Evolutionary conservation across 2,797 vertebrate genomes (phyloP), one percentile per base, ranked within the genome.

Genomic region (Sorex maritimensis): DNA sequence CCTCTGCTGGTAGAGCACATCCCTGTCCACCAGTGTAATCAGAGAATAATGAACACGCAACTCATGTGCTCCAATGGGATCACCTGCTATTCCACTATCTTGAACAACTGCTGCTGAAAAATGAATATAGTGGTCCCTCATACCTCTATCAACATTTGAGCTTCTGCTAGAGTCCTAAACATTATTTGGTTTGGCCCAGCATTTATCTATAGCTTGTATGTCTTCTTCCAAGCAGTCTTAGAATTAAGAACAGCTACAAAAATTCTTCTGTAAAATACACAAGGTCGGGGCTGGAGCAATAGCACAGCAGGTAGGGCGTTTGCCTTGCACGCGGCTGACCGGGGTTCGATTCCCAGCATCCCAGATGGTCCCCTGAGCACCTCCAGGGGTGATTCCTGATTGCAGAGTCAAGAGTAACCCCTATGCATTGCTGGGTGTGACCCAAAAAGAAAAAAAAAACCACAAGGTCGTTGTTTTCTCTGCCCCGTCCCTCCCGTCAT

Each of bases 61-160:
- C 6, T 55, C 30, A 81, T 78, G 0, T 30, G 23, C 55, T 79
- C 7, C 21, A 38, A 58, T 34, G 73, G 72, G 79, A 88, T 38
- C 46, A 41, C 19, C 30, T 77, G 14, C 52, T 41, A 15, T n/a
- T 15, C 19, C 58, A 9, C 6, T 38, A 58, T 72, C 17, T 88
- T 46, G 44, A 86, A 90, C 71, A 1, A 75, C 55, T 26, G 83
- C 23, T 46, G 15, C 52, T 92, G 13, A 49, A 63, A 86, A 77
- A 44, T 38, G 91, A 92, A 93, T 75, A 26, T 90, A 87, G 68
- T 2, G 49, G 49, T 14, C 28, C 58, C 21, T 41, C 44, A 72
- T 52, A 49, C 46, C 52, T 81, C 2, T 7, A 52, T 71, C 10
- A 68, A 71, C 1, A 28, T 74, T 92, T 28, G 30, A 44, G 6